Evolutionary conservation across 2,113 vertebrate genomes (phyloP), one percentile per base, ranked within the genome.

Genomic region (Poeciliopsis retropinna): DNA sequence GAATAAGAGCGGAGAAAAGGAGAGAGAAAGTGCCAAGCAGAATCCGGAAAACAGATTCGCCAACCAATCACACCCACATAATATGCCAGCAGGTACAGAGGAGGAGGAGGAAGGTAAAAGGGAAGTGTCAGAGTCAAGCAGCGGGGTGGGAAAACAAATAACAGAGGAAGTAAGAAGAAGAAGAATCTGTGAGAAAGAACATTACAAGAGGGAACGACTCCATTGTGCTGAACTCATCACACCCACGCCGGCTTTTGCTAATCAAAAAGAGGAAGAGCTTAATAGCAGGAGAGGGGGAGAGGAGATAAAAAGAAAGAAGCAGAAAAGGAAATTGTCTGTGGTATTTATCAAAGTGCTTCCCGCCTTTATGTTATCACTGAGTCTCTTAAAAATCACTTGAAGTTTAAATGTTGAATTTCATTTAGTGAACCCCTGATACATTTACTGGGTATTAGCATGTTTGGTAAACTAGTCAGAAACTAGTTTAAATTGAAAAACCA

Each of bases 211-310:
- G 32, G 54, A 77, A 70, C 51, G 79, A 47, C 67, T 85, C 74
- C 76, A 60, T 68, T 80, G 85, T 74, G 72, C 82, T 71, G 75
- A 73, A 70, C 60, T 65, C 84, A 86, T 82, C 78, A 78, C 75
- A 34, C 87, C 86, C 32, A 88, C 76, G 22, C 81, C 70, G 2
- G 69, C 77, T 79, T 86, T 84, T 65, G 78, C 73, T 34, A 71
- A 70, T 80, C 30, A 82, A 14, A 10, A 14, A 80, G 74, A 81
- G 60, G 84, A 80, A 62, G 66, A 68, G 76, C 60, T 69, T 73
- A 72, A 80, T 70, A 63, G 64, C 37, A 3, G 61, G 68, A 67
- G 70, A 73, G 62, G 72, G 75, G 32, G 51, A 66, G 66, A 72
- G 37, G 32, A 34, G 57, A 64, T 5, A 3, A 72, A 65, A 67